These are phyloP conservation scores for Stenotaenia linearis DNA, from an alignment of 2,888 invertebrate species.

Conservation along the genomic window DNA sequence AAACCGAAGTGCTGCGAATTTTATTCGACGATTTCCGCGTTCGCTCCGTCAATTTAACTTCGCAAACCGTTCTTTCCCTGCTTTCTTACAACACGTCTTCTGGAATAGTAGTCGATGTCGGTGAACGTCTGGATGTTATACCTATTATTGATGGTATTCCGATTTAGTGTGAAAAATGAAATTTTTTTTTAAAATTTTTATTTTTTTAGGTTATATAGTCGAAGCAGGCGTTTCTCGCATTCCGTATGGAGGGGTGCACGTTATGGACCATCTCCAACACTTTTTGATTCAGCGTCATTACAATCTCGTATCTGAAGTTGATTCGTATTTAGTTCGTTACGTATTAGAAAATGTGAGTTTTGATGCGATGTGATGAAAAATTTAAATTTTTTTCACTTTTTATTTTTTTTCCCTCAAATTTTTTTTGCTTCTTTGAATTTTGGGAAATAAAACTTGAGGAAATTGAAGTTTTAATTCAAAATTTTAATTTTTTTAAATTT, in stretches of 20 bases:
- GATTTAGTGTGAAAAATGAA: not conserved
- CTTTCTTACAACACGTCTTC: constrained; percentile 56
- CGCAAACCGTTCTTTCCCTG: constrained; percentile 54
- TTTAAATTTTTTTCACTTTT: not conserved
- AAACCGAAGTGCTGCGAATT: constrained; percentile 48
- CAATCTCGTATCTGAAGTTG: constrained; percentile 45
- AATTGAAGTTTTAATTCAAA: not conserved
- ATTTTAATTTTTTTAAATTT: not conserved
- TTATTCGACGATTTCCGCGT: constrained; percentile 49
- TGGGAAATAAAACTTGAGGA: not conserved
- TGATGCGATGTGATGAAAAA: too few relatives aligned
- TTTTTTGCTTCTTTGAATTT: not conserved
- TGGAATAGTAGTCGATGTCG: constrained; percentile 57
- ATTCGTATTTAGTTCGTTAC: constrained; percentile 51
- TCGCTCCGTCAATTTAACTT: constrained; percentile 51
- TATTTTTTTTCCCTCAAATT: too few relatives aligned
- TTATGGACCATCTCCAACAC: constrained; percentile 49
- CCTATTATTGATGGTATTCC: constrained; percentile 54
- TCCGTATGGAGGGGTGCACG: constrained; percentile 53
- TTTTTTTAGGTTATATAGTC: constrained; percentile 47
- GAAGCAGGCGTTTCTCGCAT: constrained; percentile 53
- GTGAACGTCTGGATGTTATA: constrained; percentile 55
- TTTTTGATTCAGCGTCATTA: constrained; percentile 46
- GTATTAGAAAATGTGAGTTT: constrained; percentile 45
- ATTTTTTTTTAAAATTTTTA: not conserved